phyloP scores from a whole-genome alignment of 2,113 vertebrate species.

The Lepus timidus region DNA sequence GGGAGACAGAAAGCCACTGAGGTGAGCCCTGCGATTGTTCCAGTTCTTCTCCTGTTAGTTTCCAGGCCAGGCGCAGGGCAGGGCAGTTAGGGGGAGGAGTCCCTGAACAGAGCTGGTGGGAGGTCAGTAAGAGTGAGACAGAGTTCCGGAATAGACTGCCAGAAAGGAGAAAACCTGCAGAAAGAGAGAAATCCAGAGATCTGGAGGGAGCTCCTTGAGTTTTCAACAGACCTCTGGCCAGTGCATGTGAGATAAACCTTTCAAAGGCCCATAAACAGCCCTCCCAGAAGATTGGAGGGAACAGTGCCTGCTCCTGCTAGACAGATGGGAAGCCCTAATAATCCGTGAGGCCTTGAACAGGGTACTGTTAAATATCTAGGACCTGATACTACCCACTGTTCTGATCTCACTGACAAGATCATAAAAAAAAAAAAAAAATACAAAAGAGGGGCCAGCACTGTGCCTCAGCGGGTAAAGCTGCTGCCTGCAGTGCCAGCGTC shows the following conservation, averaged over 20 bases:
- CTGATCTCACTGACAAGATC: neutral
- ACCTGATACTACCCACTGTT: neutral
- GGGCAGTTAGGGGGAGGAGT: rapidly evolving
- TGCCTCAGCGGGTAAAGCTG: too few species aligned
- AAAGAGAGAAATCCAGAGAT: neutral
- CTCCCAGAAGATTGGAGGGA: neutral
- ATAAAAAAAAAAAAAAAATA: slow-evolving; percentile 5
- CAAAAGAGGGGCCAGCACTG: neutral
- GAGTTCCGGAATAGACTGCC: neutral
- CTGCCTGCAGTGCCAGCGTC: too few species aligned
- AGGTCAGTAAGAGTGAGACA: neutral
- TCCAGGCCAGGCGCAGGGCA: neutral
- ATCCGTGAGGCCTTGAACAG: neutral
- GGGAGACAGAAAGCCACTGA: neutral
- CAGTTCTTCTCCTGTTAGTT: neutral
- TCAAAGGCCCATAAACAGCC: neutral
- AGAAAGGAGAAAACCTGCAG: neutral
- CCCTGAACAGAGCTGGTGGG: neutral
- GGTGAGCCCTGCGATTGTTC: neutral
- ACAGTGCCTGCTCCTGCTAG: neutral
- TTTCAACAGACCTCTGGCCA: neutral
- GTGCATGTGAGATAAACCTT: neutral
- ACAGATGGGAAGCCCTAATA: neutral
- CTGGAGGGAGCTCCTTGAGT: neutral
- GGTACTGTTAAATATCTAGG: neutral